Conservation (phyloP, 2,888 invertebrate genomes). For the Chymomyza caudatula region DNA sequence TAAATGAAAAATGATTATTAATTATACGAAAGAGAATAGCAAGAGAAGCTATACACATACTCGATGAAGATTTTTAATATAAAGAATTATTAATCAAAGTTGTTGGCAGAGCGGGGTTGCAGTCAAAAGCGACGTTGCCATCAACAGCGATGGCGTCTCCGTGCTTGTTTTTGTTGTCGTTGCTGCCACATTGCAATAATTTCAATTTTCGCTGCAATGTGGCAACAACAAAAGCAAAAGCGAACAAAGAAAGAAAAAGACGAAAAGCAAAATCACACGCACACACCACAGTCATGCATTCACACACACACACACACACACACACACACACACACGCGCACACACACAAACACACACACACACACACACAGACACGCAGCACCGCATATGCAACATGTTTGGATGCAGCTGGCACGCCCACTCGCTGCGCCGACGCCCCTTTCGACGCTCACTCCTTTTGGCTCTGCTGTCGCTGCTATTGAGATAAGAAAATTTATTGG, state of each 20-base stretch:
- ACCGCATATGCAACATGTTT: constrained; percentile 67
- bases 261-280: constrained; percentile 46
- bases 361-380: neutral
- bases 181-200: constrained; percentile 52
- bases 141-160: neutral
- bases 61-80: constrained; percentile 16
- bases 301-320: constrained; percentile 26
- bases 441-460: constrained; percentile 46
- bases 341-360: neutral
- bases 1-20: constrained; percentile 8
- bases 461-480: constrained; percentile 66
- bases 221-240: constrained; percentile 44
- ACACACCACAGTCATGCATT: too few relatives aligned
- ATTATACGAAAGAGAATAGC: neutral
- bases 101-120: constrained; percentile 5
- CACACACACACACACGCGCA: constrained; percentile 4
- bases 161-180: constrained; percentile 7
- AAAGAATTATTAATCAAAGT: constrained; percentile 56
- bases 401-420: constrained; percentile 36
- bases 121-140: neutral
- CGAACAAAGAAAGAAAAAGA: constrained; percentile 39
- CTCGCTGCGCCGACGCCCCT: neutral
- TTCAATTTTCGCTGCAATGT: constrained; percentile 66
- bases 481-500: constrained; percentile 75
- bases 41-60: neutral